Conservation (phyloP, 1,140 invertebrate genomes). For the Chrysoperla carnea region DNA sequence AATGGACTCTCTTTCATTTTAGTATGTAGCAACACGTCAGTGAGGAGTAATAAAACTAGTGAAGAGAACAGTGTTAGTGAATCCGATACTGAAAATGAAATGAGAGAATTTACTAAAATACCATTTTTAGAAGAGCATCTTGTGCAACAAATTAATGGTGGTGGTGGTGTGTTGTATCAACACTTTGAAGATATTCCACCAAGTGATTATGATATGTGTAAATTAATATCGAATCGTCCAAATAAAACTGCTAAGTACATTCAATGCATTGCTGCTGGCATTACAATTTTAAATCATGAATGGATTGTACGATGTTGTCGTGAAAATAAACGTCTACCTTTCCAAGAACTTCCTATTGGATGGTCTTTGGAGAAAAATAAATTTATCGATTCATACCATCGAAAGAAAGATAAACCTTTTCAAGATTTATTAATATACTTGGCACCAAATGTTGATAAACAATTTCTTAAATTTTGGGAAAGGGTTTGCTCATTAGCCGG, state of each 20-base stretch:
- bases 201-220: constrained; percentile 28
- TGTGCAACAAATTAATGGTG: constrained; percentile 29
- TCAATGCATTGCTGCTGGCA: constrained; percentile 32
- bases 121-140: constrained; percentile 36
- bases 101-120: constrained; percentile 23
- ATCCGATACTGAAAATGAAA: constrained; percentile 24
- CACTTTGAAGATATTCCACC: constrained; percentile 34
- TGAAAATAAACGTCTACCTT: constrained; percentile 18
- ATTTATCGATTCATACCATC: constrained; percentile 28
- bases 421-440: constrained; percentile 29
- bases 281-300: constrained; percentile 28
- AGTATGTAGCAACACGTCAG: constrained; percentile 28
- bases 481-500: constrained; percentile 35
- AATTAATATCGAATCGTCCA: constrained; percentile 34
- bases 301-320: constrained; percentile 35
- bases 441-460: constrained; percentile 23
- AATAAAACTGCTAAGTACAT: constrained; percentile 38
- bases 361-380: constrained; percentile 27
- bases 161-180: constrained; percentile 33
- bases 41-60: not conserved
- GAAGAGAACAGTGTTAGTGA: constrained; percentile 10
- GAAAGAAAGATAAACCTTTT: constrained; percentile 27
- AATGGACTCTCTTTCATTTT: constrained; percentile 31
- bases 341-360: constrained; percentile 29
- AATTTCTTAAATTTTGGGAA: constrained; percentile 34